A percentile compares a stretch with the other conserved stretches of the same genome.
Evolutionary conservation across 64 coral and sea anemone genomes (phyloP).

Genomic region (Astreopora myriophthalma): DNA sequence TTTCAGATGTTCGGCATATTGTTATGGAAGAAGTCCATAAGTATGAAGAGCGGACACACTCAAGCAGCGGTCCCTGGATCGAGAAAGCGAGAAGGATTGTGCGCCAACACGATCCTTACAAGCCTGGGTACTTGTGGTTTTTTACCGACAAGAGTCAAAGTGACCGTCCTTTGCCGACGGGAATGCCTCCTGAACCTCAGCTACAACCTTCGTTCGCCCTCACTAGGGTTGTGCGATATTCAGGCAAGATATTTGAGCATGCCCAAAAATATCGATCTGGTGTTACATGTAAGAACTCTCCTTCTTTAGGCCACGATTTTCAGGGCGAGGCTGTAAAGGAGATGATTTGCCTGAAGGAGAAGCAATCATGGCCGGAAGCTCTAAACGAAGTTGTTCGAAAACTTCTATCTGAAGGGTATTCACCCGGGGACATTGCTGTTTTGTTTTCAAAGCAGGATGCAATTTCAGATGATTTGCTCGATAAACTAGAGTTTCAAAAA

Average conservation of each 20-base stretch:
- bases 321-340: not conserved
- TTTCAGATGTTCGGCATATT: not conserved
- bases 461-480: not conserved
- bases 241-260: not conserved
- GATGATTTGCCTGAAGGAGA: not conserved
- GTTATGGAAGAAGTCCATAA: not conserved
- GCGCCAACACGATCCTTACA: not conserved
- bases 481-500: not conserved
- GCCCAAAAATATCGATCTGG: not conserved
- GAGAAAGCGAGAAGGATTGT: not conserved
- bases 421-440: not conserved
- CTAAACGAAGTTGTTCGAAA: not conserved
- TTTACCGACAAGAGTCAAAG: slow-evolving; percentile 30
- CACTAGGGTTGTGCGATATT: slow-evolving; percentile 30
- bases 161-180: not conserved
- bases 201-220: not conserved
- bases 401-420: not conserved
- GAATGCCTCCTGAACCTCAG: not conserved
- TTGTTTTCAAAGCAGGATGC: not conserved
- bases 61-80: not conserved
- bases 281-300: not conserved
- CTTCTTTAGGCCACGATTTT: slow-evolving; percentile 45
- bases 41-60: not conserved
- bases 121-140: slow-evolving; percentile 46
- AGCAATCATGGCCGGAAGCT: not conserved